A percentile compares a stretch with the other conserved stretches of the same genome.
Evolutionary conservation across 1,140 invertebrate species (phyloP).

Genomic region (Lysiphlebus fabarum): DNA sequence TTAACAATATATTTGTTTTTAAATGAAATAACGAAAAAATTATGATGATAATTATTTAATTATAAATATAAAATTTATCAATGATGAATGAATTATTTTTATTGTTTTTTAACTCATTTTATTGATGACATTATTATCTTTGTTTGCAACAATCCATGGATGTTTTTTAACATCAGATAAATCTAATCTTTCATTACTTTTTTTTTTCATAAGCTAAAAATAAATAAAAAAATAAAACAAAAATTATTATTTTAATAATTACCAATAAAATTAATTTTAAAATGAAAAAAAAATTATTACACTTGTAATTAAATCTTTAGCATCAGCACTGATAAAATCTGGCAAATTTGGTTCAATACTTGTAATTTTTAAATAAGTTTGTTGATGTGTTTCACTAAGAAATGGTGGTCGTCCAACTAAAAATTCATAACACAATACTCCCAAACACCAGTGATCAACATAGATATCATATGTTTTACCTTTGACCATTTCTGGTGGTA

Average conservation of each 20-base stretch:
- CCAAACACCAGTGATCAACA: constrained; percentile 89
- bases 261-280: not conserved
- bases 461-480: constrained; percentile 71
- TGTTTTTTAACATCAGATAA: constrained; percentile 73
- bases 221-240: constrained; percentile 24
- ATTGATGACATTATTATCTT: no score
- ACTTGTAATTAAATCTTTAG: constrained; percentile 81
- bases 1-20: no score
- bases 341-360: constrained; percentile 74
- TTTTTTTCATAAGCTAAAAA: constrained; percentile 67
- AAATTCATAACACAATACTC: constrained; percentile 93
- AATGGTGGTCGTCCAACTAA: constrained; percentile 92
- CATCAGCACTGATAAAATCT: constrained; percentile 64
- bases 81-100: no score
- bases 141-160: constrained; percentile 67
- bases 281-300: constrained; percentile 59
- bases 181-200: constrained; percentile 67
- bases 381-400: constrained; percentile 72
- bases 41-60: no score
- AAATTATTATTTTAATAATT: no score
- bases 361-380: constrained; percentile 81
- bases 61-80: no score
- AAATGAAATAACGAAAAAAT: no score
- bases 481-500: constrained; percentile 90
- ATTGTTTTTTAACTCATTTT: no score